Conservation (phyloP, 2,888 invertebrate genomes). For the Ceratothoa steindachneri region DNA sequence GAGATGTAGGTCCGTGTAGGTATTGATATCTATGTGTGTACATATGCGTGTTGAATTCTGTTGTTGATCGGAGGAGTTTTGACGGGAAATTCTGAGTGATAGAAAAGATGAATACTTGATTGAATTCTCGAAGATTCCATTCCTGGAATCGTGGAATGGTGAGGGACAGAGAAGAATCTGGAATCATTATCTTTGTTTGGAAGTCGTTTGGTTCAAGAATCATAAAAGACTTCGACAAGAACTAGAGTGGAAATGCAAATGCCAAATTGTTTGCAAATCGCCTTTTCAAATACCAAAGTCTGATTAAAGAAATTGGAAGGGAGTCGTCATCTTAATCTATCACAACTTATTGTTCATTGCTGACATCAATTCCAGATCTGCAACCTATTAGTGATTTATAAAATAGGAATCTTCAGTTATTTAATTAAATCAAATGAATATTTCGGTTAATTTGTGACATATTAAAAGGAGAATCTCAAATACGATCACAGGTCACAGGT, state of each 20-base stretch:
- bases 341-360: too few relatives aligned
- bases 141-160: background rate
- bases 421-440: too few relatives aligned
- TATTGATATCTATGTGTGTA: slow-evolving; percentile 8
- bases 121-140: slow-evolving; percentile 6
- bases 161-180: background rate
- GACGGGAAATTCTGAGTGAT: background rate
- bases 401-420: too few relatives aligned
- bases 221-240: background rate
- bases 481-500: too few relatives aligned
- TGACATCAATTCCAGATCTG: too few relatives aligned
- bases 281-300: too few relatives aligned
- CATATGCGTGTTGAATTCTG: background rate
- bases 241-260: slow-evolving; percentile 2
- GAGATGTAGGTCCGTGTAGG: background rate
- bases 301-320: too few relatives aligned
- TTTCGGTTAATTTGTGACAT: too few relatives aligned
- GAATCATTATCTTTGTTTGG: slow-evolving; percentile 13
- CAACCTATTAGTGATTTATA: too few relatives aligned
- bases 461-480: too few relatives aligned
- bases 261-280: slow-evolving; percentile 7
- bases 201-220: background rate
- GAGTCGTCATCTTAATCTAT: too few relatives aligned
- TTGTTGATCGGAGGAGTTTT: background rate
- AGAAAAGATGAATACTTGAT: background rate